Evolutionary conservation across 2,797 vertebrate species (phyloP).

Genomic region (Telmatherina bonti): DNA sequence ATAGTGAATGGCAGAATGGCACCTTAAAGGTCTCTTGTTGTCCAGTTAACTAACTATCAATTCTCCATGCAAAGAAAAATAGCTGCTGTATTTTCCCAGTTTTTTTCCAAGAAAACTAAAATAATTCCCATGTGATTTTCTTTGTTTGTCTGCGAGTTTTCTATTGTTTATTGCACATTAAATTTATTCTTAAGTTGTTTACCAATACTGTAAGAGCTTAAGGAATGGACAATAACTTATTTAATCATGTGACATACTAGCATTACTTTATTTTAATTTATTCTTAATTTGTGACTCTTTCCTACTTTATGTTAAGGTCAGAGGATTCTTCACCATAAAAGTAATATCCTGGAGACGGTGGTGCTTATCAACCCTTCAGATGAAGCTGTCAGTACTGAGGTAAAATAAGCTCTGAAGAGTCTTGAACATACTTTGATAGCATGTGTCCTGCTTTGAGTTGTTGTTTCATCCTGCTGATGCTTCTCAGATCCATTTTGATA

Average conservation of each 20-base stretch:
- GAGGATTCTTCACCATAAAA: slow-evolving; percentile 98
- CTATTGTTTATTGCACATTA: background rate
- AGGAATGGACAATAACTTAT: background rate
- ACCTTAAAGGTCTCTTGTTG: too few species aligned
- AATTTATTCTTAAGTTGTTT: background rate
- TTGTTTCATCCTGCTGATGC: background rate
- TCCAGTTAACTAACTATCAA: too few species aligned
- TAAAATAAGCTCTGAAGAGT: slow-evolving; percentile 34
- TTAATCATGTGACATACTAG: background rate
- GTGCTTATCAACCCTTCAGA: slow-evolving; percentile 98
- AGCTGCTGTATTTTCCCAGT: too few species aligned
- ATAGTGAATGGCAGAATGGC: too few species aligned
- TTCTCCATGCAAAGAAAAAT: too few species aligned
- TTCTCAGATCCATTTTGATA: slow-evolving; percentile 23
- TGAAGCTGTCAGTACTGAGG: slow-evolving; percentile 97
- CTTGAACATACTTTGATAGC: background rate
- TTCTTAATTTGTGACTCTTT: background rate
- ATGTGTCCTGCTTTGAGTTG: slow-evolving; percentile 4
- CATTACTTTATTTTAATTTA: background rate
- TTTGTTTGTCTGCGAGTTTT: background rate
- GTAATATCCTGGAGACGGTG: slow-evolving; percentile 95
- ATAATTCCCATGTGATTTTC: background rate
- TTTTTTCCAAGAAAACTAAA: too few species aligned
- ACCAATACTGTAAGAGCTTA: background rate
- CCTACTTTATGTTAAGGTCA: slow-evolving; percentile 84